These are phyloP conservation scores for Meloidogyne floridensis DNA, from an alignment of 1,140 invertebrate species.

Conservation along the genomic window DNA sequence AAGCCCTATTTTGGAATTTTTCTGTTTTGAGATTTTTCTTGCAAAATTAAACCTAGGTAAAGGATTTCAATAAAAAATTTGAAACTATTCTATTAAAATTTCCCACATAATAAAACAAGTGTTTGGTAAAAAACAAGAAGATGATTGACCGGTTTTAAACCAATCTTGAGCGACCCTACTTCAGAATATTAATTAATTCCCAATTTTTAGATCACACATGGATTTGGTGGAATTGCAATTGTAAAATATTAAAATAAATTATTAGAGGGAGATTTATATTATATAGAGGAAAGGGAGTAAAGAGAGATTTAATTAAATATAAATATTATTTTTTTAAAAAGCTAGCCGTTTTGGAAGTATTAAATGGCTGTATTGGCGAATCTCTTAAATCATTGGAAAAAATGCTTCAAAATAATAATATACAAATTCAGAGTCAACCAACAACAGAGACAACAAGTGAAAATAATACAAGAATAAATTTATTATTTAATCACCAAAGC, in stretches of 20 bases:
- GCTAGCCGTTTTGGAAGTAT: conserved; percentile 45
- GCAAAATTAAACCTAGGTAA: too few species aligned
- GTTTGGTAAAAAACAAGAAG: too few species aligned
- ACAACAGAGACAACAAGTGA: not conserved
- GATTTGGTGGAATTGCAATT: conserved; percentile 49
- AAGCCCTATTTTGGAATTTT: not conserved
- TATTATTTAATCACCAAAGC: not conserved
- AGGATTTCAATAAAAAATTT: too few species aligned
- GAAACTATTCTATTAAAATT: too few species aligned
- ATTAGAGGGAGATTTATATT: too few species aligned
- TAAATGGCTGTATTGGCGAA: conserved; percentile 45
- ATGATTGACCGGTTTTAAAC: too few species aligned
- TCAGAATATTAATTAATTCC: not conserved
- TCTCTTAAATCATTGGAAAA: conserved; percentile 51
- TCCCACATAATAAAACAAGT: too few species aligned
- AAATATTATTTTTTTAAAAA: not conserved
- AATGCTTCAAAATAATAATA: not conserved
- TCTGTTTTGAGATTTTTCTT: too few species aligned
- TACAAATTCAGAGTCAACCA: not conserved
- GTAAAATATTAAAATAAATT: not conserved
- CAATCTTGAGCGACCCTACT: too few species aligned
- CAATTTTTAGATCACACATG: conserved; percentile 45
- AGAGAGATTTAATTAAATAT: too few species aligned
- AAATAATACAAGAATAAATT: not conserved
- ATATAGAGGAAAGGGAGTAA: too few species aligned